Conservation (phyloP, 2,797 vertebrate genomes). For the Coracias cyanogaster region DNA sequence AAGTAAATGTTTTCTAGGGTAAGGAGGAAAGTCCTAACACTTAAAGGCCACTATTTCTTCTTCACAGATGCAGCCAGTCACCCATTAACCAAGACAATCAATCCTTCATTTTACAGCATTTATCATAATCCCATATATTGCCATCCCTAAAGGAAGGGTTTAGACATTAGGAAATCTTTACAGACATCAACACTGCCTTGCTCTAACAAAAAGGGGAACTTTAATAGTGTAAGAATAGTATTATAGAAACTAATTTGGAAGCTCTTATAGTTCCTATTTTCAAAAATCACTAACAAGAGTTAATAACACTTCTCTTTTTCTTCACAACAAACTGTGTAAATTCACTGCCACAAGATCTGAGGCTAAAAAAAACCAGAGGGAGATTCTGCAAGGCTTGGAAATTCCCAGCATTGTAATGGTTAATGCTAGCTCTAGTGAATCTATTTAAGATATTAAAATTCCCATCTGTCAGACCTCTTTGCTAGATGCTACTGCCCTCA, state of each 20-base stretch:
- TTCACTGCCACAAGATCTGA: background rate
- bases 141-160: background rate
- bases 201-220: background rate
- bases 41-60: background rate
- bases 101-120: background rate
- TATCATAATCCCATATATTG: background rate
- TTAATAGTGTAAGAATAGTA: background rate
- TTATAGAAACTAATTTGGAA: background rate
- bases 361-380: fast-evolving
- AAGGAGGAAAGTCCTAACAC: background rate
- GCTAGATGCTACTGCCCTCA: background rate
- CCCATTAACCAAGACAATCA: background rate
- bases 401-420: background rate
- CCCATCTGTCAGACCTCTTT: background rate
- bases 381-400: background rate
- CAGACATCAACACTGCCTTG: background rate
- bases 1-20: background rate
- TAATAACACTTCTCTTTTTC: background rate
- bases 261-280: background rate
- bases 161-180: background rate
- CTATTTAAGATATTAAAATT: conserved; percentile 29
- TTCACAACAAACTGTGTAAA: background rate
- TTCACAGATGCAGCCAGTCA: background rate
- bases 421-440: background rate
- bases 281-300: background rate